Evolutionary conservation across 2,888 invertebrate genomes (phyloP), one percentile per base, ranked within the genome.

Genomic region (Macropis europaea): DNA sequence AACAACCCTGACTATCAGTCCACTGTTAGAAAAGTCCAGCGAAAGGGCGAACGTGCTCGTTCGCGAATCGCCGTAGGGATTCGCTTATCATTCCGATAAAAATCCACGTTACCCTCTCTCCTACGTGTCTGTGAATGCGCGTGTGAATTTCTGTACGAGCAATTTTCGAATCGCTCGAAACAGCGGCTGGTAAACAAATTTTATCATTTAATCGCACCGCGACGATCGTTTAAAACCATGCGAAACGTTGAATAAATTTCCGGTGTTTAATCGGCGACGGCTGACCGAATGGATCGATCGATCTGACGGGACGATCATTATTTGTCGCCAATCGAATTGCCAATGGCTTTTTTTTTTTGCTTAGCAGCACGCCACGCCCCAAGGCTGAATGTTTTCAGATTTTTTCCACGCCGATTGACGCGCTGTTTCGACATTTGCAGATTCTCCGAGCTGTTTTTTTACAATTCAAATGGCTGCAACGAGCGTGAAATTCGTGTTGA

Each of bases 131-230:
- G n/a, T n/a, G n/a, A n/a, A n/a, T n/a, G n/a, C 22, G 30, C 19
- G 26, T 4, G 13, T 36, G 26, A 28, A 57, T 34, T 26, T 34
- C 24, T 13, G 50, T 15, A 17, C 30, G n/a, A n/a, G 36, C 38
- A 45, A 67, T 53, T 63, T 19, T 32, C 45, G 2, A 2, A 22
- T 13, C 17, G 36, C 36, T 13, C 42, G 7, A 43, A 17, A 32
- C 15, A 9, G 3, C 6, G 67, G n/a, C n/a, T n/a, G n/a, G 19
- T 54, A 26, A 67, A 42, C 45, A 54, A 64, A 67, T 67, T 64
- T 47, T 30, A 40, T 26, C 66, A 26, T 34, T 64, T 42, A 64
- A 64, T 64, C 45, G 43, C 17, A 19, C 6, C 22, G 40, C 40
- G 53, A 40, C 52, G 11, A 28, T 13, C 26, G 45, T 11, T 47